A percentile compares a stretch with the other conserved stretches of the same genome.
These are phyloP conservation scores for Tipula unca DNA, from an alignment of 2,888 invertebrate species.

Conservation along the genomic window DNA sequence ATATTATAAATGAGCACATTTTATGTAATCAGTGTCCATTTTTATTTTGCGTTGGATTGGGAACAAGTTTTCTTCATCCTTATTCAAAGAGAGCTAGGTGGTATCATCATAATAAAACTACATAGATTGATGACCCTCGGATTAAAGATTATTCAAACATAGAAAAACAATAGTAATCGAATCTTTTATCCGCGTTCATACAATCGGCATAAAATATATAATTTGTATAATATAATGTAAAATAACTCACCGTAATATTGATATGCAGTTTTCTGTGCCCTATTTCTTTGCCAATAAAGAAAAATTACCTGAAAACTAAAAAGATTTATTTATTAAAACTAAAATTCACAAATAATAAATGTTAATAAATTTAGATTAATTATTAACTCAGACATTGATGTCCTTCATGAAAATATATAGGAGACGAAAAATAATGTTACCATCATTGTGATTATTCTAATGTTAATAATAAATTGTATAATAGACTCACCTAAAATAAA, in stretches of 20 bases:
- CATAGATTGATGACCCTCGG: no score
- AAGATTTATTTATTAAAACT: not conserved
- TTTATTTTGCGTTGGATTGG: conserved; percentile 25
- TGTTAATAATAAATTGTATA: not conserved
- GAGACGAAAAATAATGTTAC: conserved; percentile 18
- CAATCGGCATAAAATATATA: no score
- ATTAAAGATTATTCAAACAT: no score
- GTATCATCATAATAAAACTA: conserved; percentile 21
- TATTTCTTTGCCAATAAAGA: not conserved
- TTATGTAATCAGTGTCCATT: not conserved
- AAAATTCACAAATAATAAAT: not conserved
- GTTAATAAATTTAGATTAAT: not conserved
- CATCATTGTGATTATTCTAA: not conserved
- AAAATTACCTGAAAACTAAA: not conserved
- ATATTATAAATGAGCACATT: not conserved
- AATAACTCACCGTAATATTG: no score
- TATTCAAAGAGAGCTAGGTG: conserved; percentile 27
- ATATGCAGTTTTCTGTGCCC: not conserved
- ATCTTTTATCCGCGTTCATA: no score
- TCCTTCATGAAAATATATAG: not conserved
- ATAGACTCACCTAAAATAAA: not conserved
- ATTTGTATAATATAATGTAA: no score
- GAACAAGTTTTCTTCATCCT: conserved; percentile 26
- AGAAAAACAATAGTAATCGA: no score
- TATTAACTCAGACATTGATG: not conserved